Evolutionary conservation across 2,888 invertebrate genomes (phyloP).

Genomic region (Halocaridina rubra): DNA sequence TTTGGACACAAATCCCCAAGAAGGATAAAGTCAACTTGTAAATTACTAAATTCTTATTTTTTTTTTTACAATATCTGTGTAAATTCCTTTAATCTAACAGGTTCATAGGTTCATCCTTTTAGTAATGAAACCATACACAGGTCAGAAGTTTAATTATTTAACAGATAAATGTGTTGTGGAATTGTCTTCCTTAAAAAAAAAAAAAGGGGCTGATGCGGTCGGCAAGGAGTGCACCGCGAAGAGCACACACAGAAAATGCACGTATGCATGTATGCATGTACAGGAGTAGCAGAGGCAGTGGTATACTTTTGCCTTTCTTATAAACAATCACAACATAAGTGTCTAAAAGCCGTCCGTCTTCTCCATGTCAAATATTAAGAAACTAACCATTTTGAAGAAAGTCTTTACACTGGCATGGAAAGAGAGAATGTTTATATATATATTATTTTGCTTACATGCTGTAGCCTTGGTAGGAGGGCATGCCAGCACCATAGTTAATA

Average conservation of each 20-base stretch:
- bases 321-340: too few relatives aligned
- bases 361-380: not conserved
- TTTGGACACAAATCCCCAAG: slow-evolving; percentile 49
- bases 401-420: slow-evolving; percentile 22
- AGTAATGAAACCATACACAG: slow-evolving; percentile 26
- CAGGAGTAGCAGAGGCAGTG: too few relatives aligned
- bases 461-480: slow-evolving; percentile 76
- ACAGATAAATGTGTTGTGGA: too few relatives aligned
- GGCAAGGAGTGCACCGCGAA: too few relatives aligned
- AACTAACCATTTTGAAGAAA: too few relatives aligned
- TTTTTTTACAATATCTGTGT: slow-evolving; percentile 6
- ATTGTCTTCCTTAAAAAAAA: not conserved
- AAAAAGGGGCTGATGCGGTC: not conserved
- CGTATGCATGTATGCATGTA: too few relatives aligned
- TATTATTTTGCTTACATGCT: slow-evolving; percentile 74
- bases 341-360: too few relatives aligned
- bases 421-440: not conserved
- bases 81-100: slow-evolving; percentile 40
- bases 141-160: too few relatives aligned
- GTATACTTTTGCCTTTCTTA: not conserved
- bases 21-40: slow-evolving; percentile 39
- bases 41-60: too few relatives aligned
- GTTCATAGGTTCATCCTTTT: slow-evolving; percentile 43
- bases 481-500: slow-evolving; percentile 67
- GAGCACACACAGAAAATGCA: too few relatives aligned